Evolutionary conservation across 2,888 invertebrate species (phyloP).

Genomic region (Torymus aiolomorphi): DNA sequence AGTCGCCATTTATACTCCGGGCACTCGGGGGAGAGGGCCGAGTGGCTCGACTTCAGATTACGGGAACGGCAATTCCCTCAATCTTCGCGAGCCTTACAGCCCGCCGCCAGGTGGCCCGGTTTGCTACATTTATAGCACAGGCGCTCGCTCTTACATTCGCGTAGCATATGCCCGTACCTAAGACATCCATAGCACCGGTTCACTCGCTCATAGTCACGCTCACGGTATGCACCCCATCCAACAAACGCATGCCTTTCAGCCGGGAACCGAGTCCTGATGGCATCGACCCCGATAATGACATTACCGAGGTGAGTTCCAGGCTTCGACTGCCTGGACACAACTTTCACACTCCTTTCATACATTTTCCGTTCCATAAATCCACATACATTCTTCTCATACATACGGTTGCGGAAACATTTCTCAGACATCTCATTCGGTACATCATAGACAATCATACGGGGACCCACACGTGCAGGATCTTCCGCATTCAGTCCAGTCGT

Average conservation of each 20-base stretch:
- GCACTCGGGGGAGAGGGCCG: not conserved
- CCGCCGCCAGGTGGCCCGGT: conserved; percentile 14
- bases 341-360: not conserved
- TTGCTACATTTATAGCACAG: conserved; percentile 29
- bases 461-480: not conserved
- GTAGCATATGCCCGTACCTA: conserved; percentile 20
- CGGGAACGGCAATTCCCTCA: conserved; percentile 42
- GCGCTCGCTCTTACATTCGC: too few relatives aligned
- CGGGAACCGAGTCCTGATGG: not conserved
- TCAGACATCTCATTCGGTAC: conserved; percentile 4
- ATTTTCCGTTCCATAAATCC: not conserved
- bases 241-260: conserved; percentile 4
- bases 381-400: conserved; percentile 1
- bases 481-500: not conserved
- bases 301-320: not conserved
- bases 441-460: too few relatives aligned
- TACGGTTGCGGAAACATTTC: too few relatives aligned
- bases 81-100: not conserved
- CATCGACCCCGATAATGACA: conserved; percentile 10
- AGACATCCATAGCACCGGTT: conserved; percentile 28
- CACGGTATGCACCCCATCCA: not conserved
- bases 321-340: conserved; percentile 6
- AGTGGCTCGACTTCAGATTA: too few relatives aligned
- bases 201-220: conserved; percentile 19
- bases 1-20: too few relatives aligned